Evolutionary conservation across 1,140 invertebrate species (phyloP), one percentile per base, ranked within the genome.

Genomic region (Aleiodes sp.): DNA sequence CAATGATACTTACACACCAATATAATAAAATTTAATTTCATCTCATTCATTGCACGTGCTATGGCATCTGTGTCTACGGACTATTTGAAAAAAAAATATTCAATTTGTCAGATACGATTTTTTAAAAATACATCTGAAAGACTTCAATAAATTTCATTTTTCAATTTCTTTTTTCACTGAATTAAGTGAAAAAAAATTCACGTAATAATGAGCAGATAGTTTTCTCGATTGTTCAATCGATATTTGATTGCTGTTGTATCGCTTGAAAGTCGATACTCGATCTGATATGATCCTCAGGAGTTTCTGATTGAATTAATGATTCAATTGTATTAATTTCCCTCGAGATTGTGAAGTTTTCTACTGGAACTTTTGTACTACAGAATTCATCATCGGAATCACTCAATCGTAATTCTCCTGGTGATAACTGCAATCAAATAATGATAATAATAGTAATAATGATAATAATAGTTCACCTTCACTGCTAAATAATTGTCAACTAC

Each of bases 31-130:
- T 65, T 29, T 65, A 12, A 9, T 28, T 46, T 26, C 43, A 16
- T 46, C 14, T 61, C 73, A n/a, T n/a, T 70, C 73, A 78, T 78
- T 79, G 78, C 77, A 78, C 76, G 71, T 75, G 57, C 73, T 78
- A 78, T 71, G 71, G 71, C 70, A 57, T 72, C 26, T 64, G 26
- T 60, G 59, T 72, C 73, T 71, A 72, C 70, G 74, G n/a, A n/a
- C n/a, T n/a, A 75, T 39, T 16, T 10, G 16, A n/a, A 33, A 56
- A 65, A 19, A 37, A 39, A 35, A 31, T 14, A 60, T 60, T 29
- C 21, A 16, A 52, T 9, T 52, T 8, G 21, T 24, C 46, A 52
- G 26, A 52, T 52, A 52, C 46, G 6, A 29, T 31, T 26, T 41
- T 43, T 46, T 26, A 14, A 46, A 24, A 59, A 28, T 26, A 59